These are phyloP conservation scores for Nymphalis c-album DNA, from an alignment of 2,888 invertebrate species.

Conservation along the genomic window DNA sequence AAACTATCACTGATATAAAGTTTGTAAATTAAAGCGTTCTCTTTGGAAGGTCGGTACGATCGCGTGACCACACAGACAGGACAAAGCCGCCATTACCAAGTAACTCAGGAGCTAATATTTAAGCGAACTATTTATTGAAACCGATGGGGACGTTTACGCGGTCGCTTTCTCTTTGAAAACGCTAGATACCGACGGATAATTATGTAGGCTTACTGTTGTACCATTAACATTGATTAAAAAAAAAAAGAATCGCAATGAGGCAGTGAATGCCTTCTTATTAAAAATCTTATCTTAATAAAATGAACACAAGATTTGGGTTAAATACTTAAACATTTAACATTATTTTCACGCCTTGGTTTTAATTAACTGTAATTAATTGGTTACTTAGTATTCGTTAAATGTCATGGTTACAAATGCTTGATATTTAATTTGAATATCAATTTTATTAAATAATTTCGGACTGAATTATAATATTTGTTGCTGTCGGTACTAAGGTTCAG, in stretches of 20 bases:
- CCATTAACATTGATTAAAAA: slow-evolving; percentile 11
- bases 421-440: neutral
- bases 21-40: slow-evolving; percentile 25
- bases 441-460: neutral
- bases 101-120: slow-evolving; percentile 40
- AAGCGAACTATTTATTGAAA: slow-evolving; percentile 41
- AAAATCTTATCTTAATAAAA: too few relatives aligned
- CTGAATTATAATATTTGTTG: slow-evolving; percentile 12
- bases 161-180: slow-evolving; percentile 41
- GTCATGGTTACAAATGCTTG: too few relatives aligned
- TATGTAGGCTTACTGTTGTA: slow-evolving; percentile 33
- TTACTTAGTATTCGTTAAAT: too few relatives aligned
- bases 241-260: neutral
- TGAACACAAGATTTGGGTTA: too few relatives aligned
- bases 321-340: too few relatives aligned
- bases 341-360: too few relatives aligned
- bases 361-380: too few relatives aligned
- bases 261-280: neutral
- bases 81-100: slow-evolving; percentile 37
- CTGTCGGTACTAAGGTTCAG: slow-evolving; percentile 27
- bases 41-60: slow-evolving; percentile 30
- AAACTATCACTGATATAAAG: slow-evolving; percentile 5
- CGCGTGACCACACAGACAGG: slow-evolving; percentile 37
- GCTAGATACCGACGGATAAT: slow-evolving; percentile 36
- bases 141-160: slow-evolving; percentile 38